A percentile compares a stretch with the other conserved stretches of the same genome.
These are phyloP conservation scores for Phataginus tetradactyla DNA, from an alignment of 2,797 vertebrate species.

Conservation along the genomic window DNA sequence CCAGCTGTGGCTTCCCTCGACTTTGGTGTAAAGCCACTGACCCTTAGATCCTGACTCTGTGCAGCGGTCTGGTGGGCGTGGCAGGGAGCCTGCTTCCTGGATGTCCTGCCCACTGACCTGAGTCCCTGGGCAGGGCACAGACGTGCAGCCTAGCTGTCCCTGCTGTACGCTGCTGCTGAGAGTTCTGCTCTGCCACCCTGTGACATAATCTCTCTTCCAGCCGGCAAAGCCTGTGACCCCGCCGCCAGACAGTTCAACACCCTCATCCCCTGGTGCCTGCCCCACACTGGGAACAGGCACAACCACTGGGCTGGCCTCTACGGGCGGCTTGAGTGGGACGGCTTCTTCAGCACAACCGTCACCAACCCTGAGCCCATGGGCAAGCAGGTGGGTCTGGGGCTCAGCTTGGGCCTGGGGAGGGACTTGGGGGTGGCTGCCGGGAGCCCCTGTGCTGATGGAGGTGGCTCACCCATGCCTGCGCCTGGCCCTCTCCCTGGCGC, in stretches of 20 bases:
- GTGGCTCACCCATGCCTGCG: neutral
- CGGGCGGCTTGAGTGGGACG: constrained; percentile 96
- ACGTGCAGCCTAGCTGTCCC: neutral
- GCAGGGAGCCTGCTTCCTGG: neutral
- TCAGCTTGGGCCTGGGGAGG: neutral
- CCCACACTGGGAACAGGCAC: constrained; percentile 95
- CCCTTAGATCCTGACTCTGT: too few relatives aligned
- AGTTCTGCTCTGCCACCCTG: accelerated
- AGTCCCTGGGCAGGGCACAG: neutral
- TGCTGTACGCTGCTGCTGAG: neutral
- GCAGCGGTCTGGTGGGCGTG: accelerated
- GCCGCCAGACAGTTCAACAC: constrained; percentile 95
- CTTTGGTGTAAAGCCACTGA: accelerated
- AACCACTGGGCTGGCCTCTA: constrained; percentile 99
- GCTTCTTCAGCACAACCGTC: constrained; percentile 99
- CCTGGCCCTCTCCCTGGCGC: accelerated
- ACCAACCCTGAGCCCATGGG: constrained; percentile 99
- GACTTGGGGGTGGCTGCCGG: accelerated
- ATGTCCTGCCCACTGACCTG: neutral
- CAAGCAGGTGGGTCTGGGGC: constrained; percentile 91
- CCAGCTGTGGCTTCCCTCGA: too few relatives aligned
- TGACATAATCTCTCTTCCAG: neutral
- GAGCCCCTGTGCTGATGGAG: neutral
- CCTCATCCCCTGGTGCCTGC: constrained; percentile 97
- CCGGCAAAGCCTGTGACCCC: constrained; percentile 93